These are phyloP conservation scores for Hydrophis major DNA, from an alignment of 2,797 vertebrate species.

Conservation along the genomic window DNA sequence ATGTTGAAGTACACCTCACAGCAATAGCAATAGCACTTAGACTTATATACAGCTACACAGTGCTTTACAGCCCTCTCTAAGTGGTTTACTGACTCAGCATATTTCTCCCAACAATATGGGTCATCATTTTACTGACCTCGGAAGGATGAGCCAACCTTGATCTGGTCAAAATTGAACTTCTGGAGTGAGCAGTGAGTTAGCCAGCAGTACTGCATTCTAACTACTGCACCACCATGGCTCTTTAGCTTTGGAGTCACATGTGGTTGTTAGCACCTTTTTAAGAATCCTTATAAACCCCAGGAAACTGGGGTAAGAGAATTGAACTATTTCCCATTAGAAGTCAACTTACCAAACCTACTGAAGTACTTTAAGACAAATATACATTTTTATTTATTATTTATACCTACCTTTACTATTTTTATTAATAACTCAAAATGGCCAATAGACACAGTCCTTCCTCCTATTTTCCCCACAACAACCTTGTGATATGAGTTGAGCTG, in stretches of 20 bases:
- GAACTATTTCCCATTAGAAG: background rate
- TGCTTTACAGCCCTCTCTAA: too few species aligned
- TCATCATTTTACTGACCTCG: background rate
- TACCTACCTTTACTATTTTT: too few species aligned
- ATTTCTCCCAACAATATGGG: background rate
- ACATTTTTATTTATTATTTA: background rate
- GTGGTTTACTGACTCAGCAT: background rate
- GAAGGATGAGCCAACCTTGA: background rate
- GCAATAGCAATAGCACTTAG: background rate
- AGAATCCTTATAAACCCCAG: background rate
- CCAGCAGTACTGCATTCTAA: background rate
- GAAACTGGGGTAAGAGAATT: background rate
- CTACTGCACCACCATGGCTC: background rate
- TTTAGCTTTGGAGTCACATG: background rate
- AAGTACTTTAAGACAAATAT: background rate
- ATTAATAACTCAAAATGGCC: too few species aligned
- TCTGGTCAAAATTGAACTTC: background rate
- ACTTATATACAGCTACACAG: background rate
- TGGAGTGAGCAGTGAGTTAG: background rate
- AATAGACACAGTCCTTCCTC: too few species aligned
- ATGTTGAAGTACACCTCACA: background rate
- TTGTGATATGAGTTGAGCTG: too few species aligned
- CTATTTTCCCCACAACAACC: too few species aligned
- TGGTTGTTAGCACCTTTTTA: background rate
- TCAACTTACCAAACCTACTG: background rate